Evolutionary conservation across 92 coral and sea anemone species (phyloP).

Genomic region (Epizoanthus illoricatus): DNA sequence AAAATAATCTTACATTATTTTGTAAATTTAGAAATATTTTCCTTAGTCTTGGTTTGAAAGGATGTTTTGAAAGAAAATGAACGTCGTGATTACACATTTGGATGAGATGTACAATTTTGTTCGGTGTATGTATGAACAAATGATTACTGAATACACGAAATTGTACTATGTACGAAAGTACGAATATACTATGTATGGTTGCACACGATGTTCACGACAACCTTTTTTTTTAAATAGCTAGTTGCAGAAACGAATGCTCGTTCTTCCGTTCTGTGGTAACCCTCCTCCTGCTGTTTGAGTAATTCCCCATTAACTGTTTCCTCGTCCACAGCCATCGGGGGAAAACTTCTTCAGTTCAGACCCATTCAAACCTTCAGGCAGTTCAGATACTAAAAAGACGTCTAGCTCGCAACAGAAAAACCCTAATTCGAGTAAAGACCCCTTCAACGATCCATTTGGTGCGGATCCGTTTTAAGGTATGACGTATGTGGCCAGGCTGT

Average conservation of each 20-base stretch:
- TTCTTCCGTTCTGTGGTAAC: not conserved
- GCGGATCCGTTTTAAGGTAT: slow-evolving; percentile 81
- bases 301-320: not conserved
- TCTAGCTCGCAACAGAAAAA: slow-evolving; percentile 53
- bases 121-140: no score
- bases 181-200: no score
- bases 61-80: no score
- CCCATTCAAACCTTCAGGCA: slow-evolving; percentile 88
- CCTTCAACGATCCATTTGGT: slow-evolving; percentile 70
- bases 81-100: no score
- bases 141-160: no score
- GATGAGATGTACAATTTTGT: no score
- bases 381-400: slow-evolving; percentile 72
- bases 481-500: slow-evolving; percentile 17
- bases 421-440: slow-evolving; percentile 63
- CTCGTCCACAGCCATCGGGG: slow-evolving; percentile 61
- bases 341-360: slow-evolving; percentile 94
- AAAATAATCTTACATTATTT: no score
- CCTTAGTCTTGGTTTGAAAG: no score
- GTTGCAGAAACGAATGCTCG: not conserved
- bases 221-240: no score
- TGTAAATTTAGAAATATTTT: no score
- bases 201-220: no score
- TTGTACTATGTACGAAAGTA: no score
- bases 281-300: not conserved